These are phyloP conservation scores for Aphelenchoides fujianensis DNA, from an alignment of 1,140 invertebrate species.

Conservation along the genomic window DNA sequence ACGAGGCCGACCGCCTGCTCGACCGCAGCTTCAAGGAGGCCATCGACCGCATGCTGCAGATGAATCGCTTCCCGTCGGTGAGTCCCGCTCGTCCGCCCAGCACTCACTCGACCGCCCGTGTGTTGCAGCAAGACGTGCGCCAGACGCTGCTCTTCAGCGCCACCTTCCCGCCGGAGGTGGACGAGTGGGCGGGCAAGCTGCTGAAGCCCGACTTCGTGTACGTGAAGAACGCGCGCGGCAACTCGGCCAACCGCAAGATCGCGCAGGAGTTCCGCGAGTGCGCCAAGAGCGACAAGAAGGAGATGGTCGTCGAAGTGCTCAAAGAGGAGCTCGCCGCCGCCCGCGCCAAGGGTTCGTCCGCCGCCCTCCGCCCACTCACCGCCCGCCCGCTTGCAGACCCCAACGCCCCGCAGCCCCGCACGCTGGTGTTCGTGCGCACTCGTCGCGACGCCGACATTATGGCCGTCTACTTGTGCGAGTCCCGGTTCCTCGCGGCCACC, in stretches of 20 bases:
- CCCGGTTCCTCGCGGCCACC: constrained; percentile 27
- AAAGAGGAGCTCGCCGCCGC: too few species aligned
- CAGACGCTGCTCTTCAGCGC: constrained; percentile 68
- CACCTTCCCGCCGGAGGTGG: constrained; percentile 66
- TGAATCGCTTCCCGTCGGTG: too few species aligned
- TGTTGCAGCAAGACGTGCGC: constrained; percentile 61
- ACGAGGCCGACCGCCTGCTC: constrained; percentile 97
- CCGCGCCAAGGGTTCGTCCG: too few species aligned
- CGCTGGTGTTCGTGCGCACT: constrained; percentile 84
- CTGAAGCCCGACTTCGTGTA: background rate
- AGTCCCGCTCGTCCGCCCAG: too few species aligned
- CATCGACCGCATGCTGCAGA: too few species aligned
- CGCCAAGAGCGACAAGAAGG: constrained; percentile 74
- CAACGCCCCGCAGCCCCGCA: constrained; percentile 64
- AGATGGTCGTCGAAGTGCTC: too few species aligned
- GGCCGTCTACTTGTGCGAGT: constrained; percentile 70
- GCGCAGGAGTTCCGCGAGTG: constrained; percentile 75
- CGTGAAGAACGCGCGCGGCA: background rate
- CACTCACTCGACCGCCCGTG: too few species aligned
- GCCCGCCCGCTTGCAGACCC: too few species aligned
- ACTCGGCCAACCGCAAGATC: constrained; percentile 82
- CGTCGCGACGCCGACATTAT: constrained; percentile 85
- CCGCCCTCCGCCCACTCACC: too few species aligned
- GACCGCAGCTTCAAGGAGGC: too few species aligned
- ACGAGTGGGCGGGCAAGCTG: background rate